phyloP scores from a whole-genome alignment of 2,113 vertebrate genomes.

The Opisthocomus hoazin region DNA sequence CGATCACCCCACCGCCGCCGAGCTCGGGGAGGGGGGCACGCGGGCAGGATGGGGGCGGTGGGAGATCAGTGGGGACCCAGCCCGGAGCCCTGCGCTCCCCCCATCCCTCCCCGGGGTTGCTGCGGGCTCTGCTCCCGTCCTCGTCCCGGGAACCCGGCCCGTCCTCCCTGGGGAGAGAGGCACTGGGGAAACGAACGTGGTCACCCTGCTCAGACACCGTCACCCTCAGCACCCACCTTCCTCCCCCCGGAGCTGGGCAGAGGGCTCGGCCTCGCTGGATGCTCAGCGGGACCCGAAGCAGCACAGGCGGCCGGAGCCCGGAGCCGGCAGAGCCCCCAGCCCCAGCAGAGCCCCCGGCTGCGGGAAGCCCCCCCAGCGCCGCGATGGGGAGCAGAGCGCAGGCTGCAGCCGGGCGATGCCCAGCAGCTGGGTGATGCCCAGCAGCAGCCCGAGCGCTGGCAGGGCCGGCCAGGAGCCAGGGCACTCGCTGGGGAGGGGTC shows the following conservation, averaged over 20 bases:
- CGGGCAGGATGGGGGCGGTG: accelerated
- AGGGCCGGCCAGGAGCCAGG: not conserved
- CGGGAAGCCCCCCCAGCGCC: not conserved
- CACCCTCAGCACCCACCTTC: too few relatives aligned
- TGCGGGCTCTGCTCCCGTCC: too few relatives aligned
- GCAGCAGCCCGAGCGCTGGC: not conserved
- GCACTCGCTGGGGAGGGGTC: too few relatives aligned
- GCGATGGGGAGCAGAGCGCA: not conserved
- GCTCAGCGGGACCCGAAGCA: not conserved
- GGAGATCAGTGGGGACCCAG: too few relatives aligned
- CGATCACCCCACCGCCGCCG: not conserved
- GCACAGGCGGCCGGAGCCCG: not conserved
- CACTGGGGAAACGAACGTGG: not conserved
- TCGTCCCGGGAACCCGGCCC: too few relatives aligned
- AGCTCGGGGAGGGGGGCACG: not conserved
- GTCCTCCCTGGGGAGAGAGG: not conserved
- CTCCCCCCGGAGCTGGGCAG: not conserved
- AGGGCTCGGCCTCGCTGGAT: not conserved
- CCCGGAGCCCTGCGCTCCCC: too few relatives aligned
- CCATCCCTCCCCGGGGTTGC: too few relatives aligned
- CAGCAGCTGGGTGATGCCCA: not conserved
- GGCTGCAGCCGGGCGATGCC: not conserved
- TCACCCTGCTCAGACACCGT: not conserved
- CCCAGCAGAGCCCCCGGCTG: not conserved
- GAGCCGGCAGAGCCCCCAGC: not conserved